Evolutionary conservation across 1,140 invertebrate species (phyloP), one percentile per base, ranked within the genome.

Genomic region (Drosophila ficusphila): DNA sequence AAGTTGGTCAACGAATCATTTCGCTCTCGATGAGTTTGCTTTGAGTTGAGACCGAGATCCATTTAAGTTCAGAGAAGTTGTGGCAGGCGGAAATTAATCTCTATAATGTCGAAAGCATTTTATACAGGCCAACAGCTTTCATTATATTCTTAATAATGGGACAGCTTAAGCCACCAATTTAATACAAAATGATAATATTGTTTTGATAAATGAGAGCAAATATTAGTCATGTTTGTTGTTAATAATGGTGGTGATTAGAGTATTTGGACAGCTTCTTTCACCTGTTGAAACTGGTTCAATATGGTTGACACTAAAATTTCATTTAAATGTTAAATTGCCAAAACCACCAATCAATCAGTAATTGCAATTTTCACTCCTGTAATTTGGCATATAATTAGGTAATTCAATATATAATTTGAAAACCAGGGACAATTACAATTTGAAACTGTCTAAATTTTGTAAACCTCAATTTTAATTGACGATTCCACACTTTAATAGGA

Each of bases 1-100:
- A 52, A 78, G 74, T 68, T 76, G 54, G 69, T 54, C 64, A 69
- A 67, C 64, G 64, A 52, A 67, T 67, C 60, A 67, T 67, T 67
- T 67, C 36, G 44, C 60, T 65, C 41, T 42, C 64, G 31, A 69
- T 69, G 64, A 46, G 49, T 19, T 52, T 44, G 23, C 41, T 19
- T 52, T 44, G 23, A 27, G 29, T 68, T 68, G 47, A 31, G 19
- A 7, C 25, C 25, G 27, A 9, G 41, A 27, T 9, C 34, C 42
- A 51, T 65, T 38, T 23, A 39, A 70, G 51, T 53, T 69, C 33
- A 36, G 11, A 23, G 9, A 57, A 41, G 42, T 47, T 39, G 16
- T 19, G 33, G 51, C 41, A 41, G 27, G 16, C 27, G 27, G 60
- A 67, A 67, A 67, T 67, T 41, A 67, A 67, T 67, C 60, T 67